Base-by-base conservation (phyloP, 2,888 invertebrate genomes). In the Epirrhoe alternata region DNA sequence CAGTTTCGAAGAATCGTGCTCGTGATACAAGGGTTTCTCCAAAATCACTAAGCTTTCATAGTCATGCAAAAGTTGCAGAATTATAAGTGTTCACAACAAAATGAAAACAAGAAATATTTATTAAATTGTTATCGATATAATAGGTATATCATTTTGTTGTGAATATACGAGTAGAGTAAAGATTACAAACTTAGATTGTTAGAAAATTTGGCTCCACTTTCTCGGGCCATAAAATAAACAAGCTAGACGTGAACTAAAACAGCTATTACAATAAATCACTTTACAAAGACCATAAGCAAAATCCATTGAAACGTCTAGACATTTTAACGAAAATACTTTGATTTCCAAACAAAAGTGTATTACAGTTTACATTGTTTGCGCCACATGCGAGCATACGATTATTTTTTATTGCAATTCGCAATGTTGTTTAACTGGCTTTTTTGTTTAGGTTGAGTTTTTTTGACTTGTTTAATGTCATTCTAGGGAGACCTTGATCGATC, bases 321-420 rank as follows among this genome's bases (percentile, higher is more conserved):
- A 47, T 42, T 49, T 45, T 33, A 61, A 30, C 33, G 30, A 62
- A 50, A 62, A 51, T 50, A 33, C 16, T 49, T 52, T 57, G 64
- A 57, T 65, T 56, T 61, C 56, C 53, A 67, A 68, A 66, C 62
- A 64, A 63, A 47, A 64, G 47, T 58, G 10, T 62, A 69, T 63
- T 61, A 60, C 65, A 47, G 54, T 69, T 69, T 60, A 59, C 56
- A 60, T 58, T 69, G 65, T 71, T 71, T 68, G 55, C 66, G 68
- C 63, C 68, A 73, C 58, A 69, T 58, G 65, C 61, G n/a, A 64
- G 30, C 38, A 58, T 52, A 66, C 50, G 66, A 57, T 69, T 63
- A 61, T 38, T 65, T 58, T 64, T 62, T 72, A 65, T 68, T 57
- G 62, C 50, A 10, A 38, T 55, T 63, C 10, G 52, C 16, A 69